Base-by-base conservation (phyloP, 2,113 vertebrate species). In the Agapornis roseicollis region DNA sequence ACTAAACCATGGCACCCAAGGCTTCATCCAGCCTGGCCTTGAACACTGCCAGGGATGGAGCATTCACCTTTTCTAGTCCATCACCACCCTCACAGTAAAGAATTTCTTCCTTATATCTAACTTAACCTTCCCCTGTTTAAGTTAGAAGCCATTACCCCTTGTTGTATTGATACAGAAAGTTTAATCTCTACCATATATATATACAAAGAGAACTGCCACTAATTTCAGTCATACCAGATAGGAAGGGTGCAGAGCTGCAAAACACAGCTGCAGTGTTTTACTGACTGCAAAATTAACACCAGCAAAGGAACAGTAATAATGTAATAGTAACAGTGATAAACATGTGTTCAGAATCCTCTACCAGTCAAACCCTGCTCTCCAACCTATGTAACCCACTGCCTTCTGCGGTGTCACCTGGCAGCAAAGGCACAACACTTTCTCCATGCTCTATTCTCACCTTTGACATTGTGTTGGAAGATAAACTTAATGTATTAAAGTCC, bases 371-470 rank as follows among this genome's bases (percentile, higher is more conserved):
- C 7, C 25, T 81, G 7, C 23, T 70, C 49, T 80, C 24, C 18
- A n/a, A 25, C 6, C 60, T 29, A 0, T 8, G 13, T 6, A 58
- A 63, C 13, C 10, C 25, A 4, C 3, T 35, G 29, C 20, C 33
- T 79, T 70, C 80, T 35, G 50, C 69, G 35, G 17, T 49, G 7
- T 17, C 72, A 49, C 33, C 64, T 44, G 78, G 23, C 31, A 72
- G 10, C n/a, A 29, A 46, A 49, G 56, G 37, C 53, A 70, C 0
- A 5, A 6, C 0, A 0, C 60, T 72, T 82, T 25, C 71, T 69
- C 23, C 20, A 4, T 27, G 4, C 22, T 56, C 49, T 39, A 0
- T 37, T 53, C 24, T 77, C 70, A 52, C 14, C 55, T 73, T 52
- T 29, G 41, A 15, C 41, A 17, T 47, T 24, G 33, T n/a, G 52